Evolutionary conservation across 2,888 invertebrate genomes (phyloP).

Genomic region (Athalia circularis): DNA sequence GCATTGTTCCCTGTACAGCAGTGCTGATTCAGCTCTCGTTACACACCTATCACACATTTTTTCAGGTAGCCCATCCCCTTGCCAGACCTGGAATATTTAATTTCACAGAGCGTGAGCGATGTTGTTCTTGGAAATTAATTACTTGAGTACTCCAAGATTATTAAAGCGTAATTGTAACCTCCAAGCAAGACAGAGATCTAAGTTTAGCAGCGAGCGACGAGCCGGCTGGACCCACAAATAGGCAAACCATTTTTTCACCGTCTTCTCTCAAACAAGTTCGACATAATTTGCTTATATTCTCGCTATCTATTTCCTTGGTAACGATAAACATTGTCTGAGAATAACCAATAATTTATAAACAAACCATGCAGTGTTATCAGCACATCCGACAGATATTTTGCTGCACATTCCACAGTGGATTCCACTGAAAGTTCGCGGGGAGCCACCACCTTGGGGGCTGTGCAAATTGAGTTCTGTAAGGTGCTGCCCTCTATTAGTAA

Average conservation of each 20-base stretch:
- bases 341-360: not conserved
- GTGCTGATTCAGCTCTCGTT: slow-evolving; percentile 70
- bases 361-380: not conserved
- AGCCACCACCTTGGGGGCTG: not conserved
- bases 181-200: slow-evolving; percentile 70
- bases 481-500: not conserved
- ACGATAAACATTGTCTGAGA: slow-evolving; percentile 68
- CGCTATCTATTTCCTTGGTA: slow-evolving; percentile 70
- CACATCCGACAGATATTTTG: not conserved
- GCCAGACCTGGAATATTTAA: slow-evolving; percentile 65
- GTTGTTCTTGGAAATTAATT: not conserved
- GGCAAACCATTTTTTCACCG: slow-evolving; percentile 70
- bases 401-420: not conserved
- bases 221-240: slow-evolving; percentile 70
- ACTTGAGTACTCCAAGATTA: not conserved
- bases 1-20: slow-evolving; percentile 71
- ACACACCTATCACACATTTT: slow-evolving; percentile 72
- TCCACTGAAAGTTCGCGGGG: slow-evolving; percentile 1
- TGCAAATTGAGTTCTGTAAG: not conserved
- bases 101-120: not conserved
- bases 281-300: slow-evolving; percentile 70
- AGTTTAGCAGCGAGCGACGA: slow-evolving; percentile 71
- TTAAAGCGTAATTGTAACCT: slow-evolving; percentile 57
- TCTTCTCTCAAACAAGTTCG: slow-evolving; percentile 71
- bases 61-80: slow-evolving; percentile 71